Evolutionary conservation across 2,888 invertebrate species (phyloP).

Genomic region (Druceiella hillmani): DNA sequence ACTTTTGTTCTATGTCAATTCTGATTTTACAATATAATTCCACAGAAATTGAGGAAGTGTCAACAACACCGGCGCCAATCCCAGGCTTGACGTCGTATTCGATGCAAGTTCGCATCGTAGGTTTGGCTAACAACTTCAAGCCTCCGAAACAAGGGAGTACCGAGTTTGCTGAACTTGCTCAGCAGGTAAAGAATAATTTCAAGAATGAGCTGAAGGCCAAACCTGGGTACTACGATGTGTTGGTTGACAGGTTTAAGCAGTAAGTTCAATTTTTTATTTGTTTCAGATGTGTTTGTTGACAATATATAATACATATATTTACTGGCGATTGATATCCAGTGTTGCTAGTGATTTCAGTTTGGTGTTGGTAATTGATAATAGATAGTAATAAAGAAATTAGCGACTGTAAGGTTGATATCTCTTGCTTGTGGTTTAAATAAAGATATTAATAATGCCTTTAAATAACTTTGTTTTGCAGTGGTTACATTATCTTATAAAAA

Average conservation of each 20-base stretch:
- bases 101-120: constrained; percentile 67
- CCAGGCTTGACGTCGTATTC: constrained; percentile 66
- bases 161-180: constrained; percentile 67
- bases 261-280: constrained; percentile 33
- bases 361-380: too few species aligned
- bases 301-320: too few species aligned
- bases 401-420: too few species aligned
- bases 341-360: too few species aligned
- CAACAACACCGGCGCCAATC: constrained; percentile 52
- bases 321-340: too few species aligned
- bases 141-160: constrained; percentile 66
- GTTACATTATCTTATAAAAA: too few species aligned
- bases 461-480: too few species aligned
- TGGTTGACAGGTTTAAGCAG: constrained; percentile 67
- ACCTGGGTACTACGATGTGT: constrained; percentile 67
- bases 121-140: constrained; percentile 70
- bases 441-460: too few species aligned
- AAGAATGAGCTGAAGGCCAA: constrained; percentile 55
- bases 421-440: too few species aligned
- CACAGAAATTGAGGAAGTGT: constrained; percentile 52
- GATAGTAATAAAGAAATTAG: too few species aligned
- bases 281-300: constrained; percentile 8
- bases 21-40: too few species aligned
- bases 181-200: constrained; percentile 59
- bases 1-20: too few species aligned